Evolutionary conservation across 2,888 invertebrate species (phyloP), one percentile per base, ranked within the genome.

Genomic region (Rhagophthalmus giganteus): DNA sequence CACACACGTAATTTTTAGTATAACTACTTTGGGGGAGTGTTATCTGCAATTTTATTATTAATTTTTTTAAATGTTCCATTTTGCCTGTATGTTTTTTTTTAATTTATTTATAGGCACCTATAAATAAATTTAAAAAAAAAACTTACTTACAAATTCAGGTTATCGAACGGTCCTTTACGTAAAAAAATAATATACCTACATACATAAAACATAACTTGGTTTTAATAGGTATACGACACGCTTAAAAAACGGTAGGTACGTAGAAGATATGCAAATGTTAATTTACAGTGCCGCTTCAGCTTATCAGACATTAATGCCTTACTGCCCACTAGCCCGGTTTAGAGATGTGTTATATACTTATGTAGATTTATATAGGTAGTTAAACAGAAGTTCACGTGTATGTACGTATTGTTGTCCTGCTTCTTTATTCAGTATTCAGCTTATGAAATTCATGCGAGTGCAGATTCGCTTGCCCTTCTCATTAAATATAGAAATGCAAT

Each of bases 401-500:
- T 31, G 48, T 48, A 5, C 32, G 13, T 47, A 35, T 47, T 47
- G 46, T 39, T 40, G 26, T 47, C 47, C 39, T 27, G 27, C 20
- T 47, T 27, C 33, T 25, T 25, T 33, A 31, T 39, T 15, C 30
- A 7, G 35, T 8, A 20, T 25, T 20, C 39, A 20, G 27, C 34
- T 37, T 47, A 47, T 47, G 47, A 39, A 39, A 47, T 47, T 47
- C 47, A 39, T 47, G 38, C 31, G n/a, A 33, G 34, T 39, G 33
- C 24, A 20, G 27, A 25, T 45, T 20, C 26, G 25, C 38, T 20
- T 37, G 30, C 39, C 39, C 47, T 40, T 16, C 56, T 58, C 58
- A 58, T 58, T 58, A 58, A 58, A 57, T 56, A 59, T 59, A 57
- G 59, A 59, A 55, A 59, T 46, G 57, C 49, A 59, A 56, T 59